A percentile compares a stretch with the other conserved stretches of the same genome.
phyloP scores from a whole-genome alignment of 2,888 invertebrate species.

The Pemphredon lugubris region DNA sequence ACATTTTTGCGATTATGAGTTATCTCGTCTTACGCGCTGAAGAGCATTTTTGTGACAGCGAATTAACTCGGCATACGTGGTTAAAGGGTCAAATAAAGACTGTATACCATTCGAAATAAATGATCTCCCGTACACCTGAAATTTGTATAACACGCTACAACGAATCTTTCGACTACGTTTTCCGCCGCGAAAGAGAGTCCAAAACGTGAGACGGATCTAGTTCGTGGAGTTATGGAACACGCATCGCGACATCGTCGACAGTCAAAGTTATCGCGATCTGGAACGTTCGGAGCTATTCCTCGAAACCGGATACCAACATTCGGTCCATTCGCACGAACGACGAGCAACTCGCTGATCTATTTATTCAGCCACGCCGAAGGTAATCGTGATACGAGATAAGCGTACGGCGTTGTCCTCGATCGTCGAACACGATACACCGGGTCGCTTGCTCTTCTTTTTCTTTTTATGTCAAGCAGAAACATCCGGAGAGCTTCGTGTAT shows the following conservation, averaged over 20 bases:
- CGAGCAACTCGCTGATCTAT: constrained; percentile 41
- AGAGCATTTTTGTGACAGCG: too few relatives aligned
- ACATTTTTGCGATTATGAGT: too few relatives aligned
- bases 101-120: too few relatives aligned
- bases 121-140: too few relatives aligned
- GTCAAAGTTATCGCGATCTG: constrained; percentile 46
- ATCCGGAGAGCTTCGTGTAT: too few relatives aligned
- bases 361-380: constrained; percentile 49
- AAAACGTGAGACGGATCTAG: constrained; percentile 48
- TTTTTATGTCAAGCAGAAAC: too few relatives aligned
- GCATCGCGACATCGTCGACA: constrained; percentile 27
- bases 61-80: too few relatives aligned
- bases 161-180: too few relatives aligned
- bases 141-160: too few relatives aligned
- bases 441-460: not conserved
- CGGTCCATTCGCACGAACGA: constrained; percentile 40
- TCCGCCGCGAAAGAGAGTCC: constrained; percentile 17
- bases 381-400: constrained; percentile 47
- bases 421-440: not conserved
- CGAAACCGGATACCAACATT: constrained; percentile 34
- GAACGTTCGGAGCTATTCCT: constrained; percentile 8
- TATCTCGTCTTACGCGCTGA: too few relatives aligned
- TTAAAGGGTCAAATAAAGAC: too few relatives aligned
- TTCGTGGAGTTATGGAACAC: constrained; percentile 43
- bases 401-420: constrained; percentile 29